These are phyloP conservation scores for Cairina moschata DNA, from an alignment of 2,113 vertebrate species.

Conservation along the genomic window DNA sequence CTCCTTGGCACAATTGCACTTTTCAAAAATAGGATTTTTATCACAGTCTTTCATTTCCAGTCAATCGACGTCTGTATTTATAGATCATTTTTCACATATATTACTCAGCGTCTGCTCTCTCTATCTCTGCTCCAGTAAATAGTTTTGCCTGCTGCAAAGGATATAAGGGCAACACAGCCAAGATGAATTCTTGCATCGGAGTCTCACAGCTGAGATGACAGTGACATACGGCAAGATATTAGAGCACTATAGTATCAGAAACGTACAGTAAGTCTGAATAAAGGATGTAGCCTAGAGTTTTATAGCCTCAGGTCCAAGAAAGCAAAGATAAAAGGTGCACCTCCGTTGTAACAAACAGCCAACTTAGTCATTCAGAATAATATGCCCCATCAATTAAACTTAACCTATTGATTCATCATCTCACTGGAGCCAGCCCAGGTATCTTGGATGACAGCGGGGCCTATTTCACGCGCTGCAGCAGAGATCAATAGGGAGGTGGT, in stretches of 20 bases:
- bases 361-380: conserved; percentile 24
- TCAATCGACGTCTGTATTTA: conserved; percentile 37
- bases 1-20: neutral
- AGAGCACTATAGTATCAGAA: neutral
- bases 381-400: conserved; percentile 37
- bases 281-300: neutral
- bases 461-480: conserved; percentile 30
- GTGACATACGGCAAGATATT: conserved; percentile 9
- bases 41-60: conserved; percentile 57
- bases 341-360: neutral
- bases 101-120: conserved; percentile 8
- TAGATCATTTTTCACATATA: conserved; percentile 50
- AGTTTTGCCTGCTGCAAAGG: conserved; percentile 48
- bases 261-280: neutral
- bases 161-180: conserved; percentile 5
- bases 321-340: conserved; percentile 42
- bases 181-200: conserved; percentile 41
- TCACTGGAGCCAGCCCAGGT: conserved; percentile 24
- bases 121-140: conserved; percentile 47
- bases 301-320: neutral
- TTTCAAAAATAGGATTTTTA: conserved; percentile 62
- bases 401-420: conserved; percentile 45
- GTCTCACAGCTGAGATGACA: neutral
- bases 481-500: conserved; percentile 46
- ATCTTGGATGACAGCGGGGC: neutral